These are phyloP conservation scores for Drosophila ficusphila DNA, from an alignment of 1,140 invertebrate species.

Conservation along the genomic window DNA sequence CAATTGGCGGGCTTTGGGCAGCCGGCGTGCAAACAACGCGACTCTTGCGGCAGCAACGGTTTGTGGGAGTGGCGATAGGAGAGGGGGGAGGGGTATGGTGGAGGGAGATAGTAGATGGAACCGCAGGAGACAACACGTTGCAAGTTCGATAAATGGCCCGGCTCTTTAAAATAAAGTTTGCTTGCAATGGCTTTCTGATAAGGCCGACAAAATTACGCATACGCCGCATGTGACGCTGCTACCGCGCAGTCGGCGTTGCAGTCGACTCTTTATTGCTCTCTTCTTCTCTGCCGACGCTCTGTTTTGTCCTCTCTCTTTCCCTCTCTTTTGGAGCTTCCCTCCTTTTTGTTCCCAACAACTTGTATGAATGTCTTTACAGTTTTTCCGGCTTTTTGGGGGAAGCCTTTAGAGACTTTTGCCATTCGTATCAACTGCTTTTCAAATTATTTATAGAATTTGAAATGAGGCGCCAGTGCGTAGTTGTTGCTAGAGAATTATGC, in stretches of 20 bases:
- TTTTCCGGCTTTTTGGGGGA: slow-evolving; percentile 48
- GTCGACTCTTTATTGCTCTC: background rate
- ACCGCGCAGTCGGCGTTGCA: slow-evolving; percentile 11
- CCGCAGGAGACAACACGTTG: slow-evolving; percentile 40
- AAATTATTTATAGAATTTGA: slow-evolving; percentile 81
- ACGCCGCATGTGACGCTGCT: slow-evolving; percentile 53
- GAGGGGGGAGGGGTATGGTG: background rate
- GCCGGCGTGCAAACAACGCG: slow-evolving; percentile 57
- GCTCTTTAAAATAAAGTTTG: slow-evolving; percentile 74
- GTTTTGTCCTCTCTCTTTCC: background rate
- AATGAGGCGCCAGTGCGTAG: slow-evolving; percentile 60
- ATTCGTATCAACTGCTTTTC: slow-evolving; percentile 69
- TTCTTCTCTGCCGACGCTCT: background rate
- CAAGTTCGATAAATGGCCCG: slow-evolving; percentile 47
- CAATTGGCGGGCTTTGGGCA: slow-evolving; percentile 64
- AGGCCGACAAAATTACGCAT: slow-evolving; percentile 70
- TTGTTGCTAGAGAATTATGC: slow-evolving; percentile 61
- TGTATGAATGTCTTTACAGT: slow-evolving; percentile 76
- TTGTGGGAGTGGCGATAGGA: background rate
- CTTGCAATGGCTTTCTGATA: slow-evolving; percentile 60
- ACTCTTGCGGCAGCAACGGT: slow-evolving; percentile 19
- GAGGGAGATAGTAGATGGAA: background rate
- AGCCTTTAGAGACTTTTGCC: slow-evolving; percentile 32
- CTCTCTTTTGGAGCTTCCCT: background rate
- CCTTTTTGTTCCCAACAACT: slow-evolving; percentile 56